These are phyloP conservation scores for Neodiprion pinetum DNA, from an alignment of 1,140 invertebrate genomes.

Conservation along the genomic window DNA sequence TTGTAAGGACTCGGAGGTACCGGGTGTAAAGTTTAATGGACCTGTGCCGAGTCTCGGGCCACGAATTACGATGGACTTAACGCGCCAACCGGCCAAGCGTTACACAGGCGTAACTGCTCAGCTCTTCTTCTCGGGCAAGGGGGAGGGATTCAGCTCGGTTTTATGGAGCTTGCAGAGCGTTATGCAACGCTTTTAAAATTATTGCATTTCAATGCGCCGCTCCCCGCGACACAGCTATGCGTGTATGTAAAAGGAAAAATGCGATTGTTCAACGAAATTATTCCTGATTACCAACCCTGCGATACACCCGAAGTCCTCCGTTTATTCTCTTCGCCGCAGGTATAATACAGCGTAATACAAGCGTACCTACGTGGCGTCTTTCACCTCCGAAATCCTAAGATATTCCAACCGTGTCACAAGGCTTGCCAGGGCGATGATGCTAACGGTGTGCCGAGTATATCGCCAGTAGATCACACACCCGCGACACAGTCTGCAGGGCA, in stretches of 20 bases:
- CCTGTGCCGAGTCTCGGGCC: not conserved
- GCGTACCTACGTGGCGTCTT: not conserved
- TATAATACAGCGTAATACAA: not conserved
- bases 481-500: conserved; percentile 10
- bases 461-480: not conserved
- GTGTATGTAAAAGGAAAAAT: too few species aligned
- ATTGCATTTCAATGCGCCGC: not conserved
- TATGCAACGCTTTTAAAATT: not conserved
- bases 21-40: not conserved
- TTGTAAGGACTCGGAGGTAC: not conserved
- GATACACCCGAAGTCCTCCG: not conserved
- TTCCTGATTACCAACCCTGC: not conserved
- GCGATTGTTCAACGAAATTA: too few species aligned
- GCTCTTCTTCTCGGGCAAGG: not conserved
- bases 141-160: not conserved
- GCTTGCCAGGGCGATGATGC: conserved; percentile 34
- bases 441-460: conserved; percentile 27
- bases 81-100: not conserved
- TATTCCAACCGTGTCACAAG: conserved; percentile 43
- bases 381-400: conserved; percentile 21
- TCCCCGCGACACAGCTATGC: too few species aligned
- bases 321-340: not conserved
- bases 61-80: not conserved
- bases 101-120: not conserved
- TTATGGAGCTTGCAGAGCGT: too few species aligned